Percentiles rank a stretch among this genome's conserved stretches.
Conservation (phyloP, 2,888 invertebrate species). For the Drosophila engyochracea region DNA sequence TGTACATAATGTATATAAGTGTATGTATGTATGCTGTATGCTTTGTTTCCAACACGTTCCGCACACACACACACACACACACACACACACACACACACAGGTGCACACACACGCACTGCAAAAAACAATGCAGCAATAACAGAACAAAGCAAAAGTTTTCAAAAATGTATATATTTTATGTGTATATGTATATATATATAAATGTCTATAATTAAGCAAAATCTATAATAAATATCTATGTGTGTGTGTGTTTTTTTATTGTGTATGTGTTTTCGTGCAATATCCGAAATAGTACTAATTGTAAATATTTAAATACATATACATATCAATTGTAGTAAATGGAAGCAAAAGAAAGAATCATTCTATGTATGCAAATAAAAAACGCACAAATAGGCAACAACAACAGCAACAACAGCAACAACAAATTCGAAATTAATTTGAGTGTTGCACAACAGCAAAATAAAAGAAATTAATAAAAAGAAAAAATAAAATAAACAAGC, state of each 20-base stretch:
- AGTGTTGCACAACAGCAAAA: constrained; percentile 65
- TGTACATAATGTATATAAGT: constrained; percentile 22
- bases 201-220: not conserved
- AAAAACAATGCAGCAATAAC: constrained; percentile 12
- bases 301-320: constrained; percentile 21
- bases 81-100: constrained; percentile 33
- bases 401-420: constrained; percentile 33
- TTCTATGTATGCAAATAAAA: constrained; percentile 71
- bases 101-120: constrained; percentile 47
- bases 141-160: not conserved
- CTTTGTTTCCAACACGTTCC: constrained; percentile 52
- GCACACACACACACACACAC: constrained; percentile 45
- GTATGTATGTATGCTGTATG: constrained; percentile 38
- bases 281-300: constrained; percentile 40
- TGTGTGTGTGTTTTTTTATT: constrained; percentile 20
- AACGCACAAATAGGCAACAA: constrained; percentile 42
- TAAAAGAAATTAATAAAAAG: constrained; percentile 11
- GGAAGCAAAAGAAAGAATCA: constrained; percentile 6
- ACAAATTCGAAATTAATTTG: constrained; percentile 72
- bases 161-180: not conserved
- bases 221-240: constrained; percentile 20
- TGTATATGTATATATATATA: not conserved
- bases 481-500: constrained; percentile 5
- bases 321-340: constrained; percentile 6
- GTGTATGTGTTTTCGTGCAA: constrained; percentile 20